Percentiles rank a stretch among this genome's conserved stretches.
Evolutionary conservation across 1,140 invertebrate genomes (phyloP).

Genomic region (Helicorthomorpha holstii): DNA sequence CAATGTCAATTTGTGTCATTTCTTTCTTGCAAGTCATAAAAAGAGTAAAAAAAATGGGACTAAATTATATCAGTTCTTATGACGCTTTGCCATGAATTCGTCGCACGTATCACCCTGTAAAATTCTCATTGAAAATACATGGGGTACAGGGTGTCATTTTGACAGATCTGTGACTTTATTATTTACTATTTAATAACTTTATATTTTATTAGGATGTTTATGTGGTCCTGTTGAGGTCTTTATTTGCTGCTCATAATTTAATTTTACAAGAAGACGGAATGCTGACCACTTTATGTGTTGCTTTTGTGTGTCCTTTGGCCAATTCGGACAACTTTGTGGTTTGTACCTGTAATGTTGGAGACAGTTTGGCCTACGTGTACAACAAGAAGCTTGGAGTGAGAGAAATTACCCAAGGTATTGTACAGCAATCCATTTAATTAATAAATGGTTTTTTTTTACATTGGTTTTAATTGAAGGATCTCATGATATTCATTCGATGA

Average conservation of each 20-base stretch:
- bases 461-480: constrained; percentile 37
- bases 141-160: too few relatives aligned
- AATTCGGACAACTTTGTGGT: constrained; percentile 45
- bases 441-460: not conserved
- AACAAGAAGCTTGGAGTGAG: constrained; percentile 52
- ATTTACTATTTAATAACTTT: too few relatives aligned
- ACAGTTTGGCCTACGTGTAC: constrained; percentile 75
- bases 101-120: too few relatives aligned
- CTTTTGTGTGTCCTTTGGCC: constrained; percentile 47
- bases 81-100: too few relatives aligned
- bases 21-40: too few relatives aligned
- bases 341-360: constrained; percentile 81
- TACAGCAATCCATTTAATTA: not conserved
- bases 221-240: constrained; percentile 55
- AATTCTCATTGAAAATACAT: too few relatives aligned
- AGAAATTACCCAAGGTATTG: constrained; percentile 46
- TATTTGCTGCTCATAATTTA: constrained; percentile 71
- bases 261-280: constrained; percentile 73
- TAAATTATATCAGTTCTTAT: too few relatives aligned
- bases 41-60: too few relatives aligned
- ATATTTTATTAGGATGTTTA: constrained; percentile 49
- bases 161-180: too few relatives aligned
- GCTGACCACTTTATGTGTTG: constrained; percentile 68
- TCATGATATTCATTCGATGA: constrained; percentile 72
- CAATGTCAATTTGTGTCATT: too few relatives aligned